Evolutionary conservation across 1,140 invertebrate genomes (phyloP).

Genomic region (Drosophila sucinea): DNA sequence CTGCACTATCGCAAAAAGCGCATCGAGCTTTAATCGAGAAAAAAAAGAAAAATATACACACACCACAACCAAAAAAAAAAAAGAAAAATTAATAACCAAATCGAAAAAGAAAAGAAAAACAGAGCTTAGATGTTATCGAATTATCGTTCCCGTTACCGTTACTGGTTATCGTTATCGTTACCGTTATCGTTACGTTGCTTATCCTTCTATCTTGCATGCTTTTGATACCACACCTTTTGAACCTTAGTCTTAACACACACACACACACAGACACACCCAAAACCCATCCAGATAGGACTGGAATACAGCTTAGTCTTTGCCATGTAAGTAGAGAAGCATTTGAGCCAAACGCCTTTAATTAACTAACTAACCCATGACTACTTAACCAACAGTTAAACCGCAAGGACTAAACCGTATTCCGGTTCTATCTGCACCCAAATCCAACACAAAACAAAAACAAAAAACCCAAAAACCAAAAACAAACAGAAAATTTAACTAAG

Average conservation of each 20-base stretch:
- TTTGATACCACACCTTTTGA: background rate
- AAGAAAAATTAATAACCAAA: background rate
- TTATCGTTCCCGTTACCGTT: background rate
- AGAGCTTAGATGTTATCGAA: background rate
- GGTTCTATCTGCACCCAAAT: conserved; percentile 24
- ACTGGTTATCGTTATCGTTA: background rate
- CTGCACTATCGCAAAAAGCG: conserved; percentile 77
- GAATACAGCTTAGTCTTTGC: conserved; percentile 83
- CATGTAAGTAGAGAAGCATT: conserved; percentile 73
- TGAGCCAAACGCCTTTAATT: conserved; percentile 45
- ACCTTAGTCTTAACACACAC: background rate
- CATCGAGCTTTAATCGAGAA: conserved; percentile 58
- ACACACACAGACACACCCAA: conserved; percentile 22
- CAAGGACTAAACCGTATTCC: conserved; percentile 83
- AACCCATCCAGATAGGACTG: conserved; percentile 44
- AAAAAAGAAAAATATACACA: background rate
- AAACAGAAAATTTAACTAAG: conserved; percentile 27
- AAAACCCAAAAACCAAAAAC: conserved; percentile 17
- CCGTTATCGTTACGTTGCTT: conserved; percentile 5
- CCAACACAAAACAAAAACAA: conserved; percentile 16
- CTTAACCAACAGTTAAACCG: conserved; percentile 72
- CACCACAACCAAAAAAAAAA: background rate
- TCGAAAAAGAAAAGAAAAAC: conserved; percentile 19
- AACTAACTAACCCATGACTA: conserved; percentile 72
- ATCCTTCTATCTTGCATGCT: conserved; percentile 42